Base-by-base conservation (phyloP, 2,888 invertebrate genomes). In the Epinotia bilunana region DNA sequence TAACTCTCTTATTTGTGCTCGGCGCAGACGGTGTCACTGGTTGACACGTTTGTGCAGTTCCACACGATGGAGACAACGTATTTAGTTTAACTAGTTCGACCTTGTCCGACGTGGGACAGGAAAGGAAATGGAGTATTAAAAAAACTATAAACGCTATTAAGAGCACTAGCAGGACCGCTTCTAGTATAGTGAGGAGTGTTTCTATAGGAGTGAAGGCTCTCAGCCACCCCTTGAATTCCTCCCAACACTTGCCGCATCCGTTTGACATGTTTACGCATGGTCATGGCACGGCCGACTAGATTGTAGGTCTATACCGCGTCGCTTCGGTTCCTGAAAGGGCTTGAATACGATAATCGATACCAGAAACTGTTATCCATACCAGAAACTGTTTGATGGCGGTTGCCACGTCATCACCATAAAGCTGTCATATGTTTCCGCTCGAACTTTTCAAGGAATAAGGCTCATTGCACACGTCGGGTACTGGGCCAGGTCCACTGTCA, bases 121-220 rank as follows among this genome's bases (percentile, higher is more conserved):
- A 85, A 46, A 88, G 33, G 9, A 91, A 82, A 76, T 93, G 93
- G 28, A 91, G 77, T 72, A 88, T 83, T 58, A 91, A 77, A 79
- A 92, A 91, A 13, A 86, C 79, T 2, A 92, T 76, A 74, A 89
- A 85, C 0, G 78, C 80, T 53, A 91, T 77, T 28, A 91, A 82
- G 16, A 87, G 46, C 6, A 86, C 76, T 11, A 93, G 78, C 3
- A 93, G 82, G 5, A 87, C 16, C 23, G 81, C 84, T 78, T 90
- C 87, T 43, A 91, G 57, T 12, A 87, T 33, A 0, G 86, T 78
- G n/a, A 93, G 83, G 2, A 84, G 73, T 3, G 80, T 76, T 78
- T 93, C 93, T 0, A 84, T 85, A 71, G 78, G 83, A 3, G 93
- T 93, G 80, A 93, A 93, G 1, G 93, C 87, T 78, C 83, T 85